Base-by-base conservation (phyloP, 1,140 invertebrate genomes). In the Drosophila bocki region DNA sequence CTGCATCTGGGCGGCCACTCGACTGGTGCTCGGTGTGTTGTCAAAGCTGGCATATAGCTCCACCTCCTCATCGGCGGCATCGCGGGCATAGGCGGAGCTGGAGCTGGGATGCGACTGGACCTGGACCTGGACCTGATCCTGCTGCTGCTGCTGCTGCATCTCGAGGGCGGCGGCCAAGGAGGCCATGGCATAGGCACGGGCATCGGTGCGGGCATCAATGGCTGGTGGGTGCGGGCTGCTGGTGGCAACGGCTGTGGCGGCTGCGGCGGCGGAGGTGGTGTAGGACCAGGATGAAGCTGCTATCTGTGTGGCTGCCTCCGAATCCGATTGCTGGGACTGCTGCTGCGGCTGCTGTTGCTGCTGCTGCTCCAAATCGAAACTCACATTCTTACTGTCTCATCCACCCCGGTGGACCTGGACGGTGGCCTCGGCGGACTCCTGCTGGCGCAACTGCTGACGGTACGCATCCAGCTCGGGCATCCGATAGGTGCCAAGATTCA, bases 401-500 rank as follows among this genome's bases (percentile, higher is more conserved):
- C 91, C 91, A 92, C 91, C 91, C 86, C 91, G 83, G 74, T 92
- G 91, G 65, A 92, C 91, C 68, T 92, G 92, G 56, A 92, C 87
- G 68, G 75, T 91, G 61, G 94, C 96, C 96, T 93, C 97, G 95
- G 70, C 96, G 42, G 96, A 97, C 93, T 98, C 97, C 93, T 98
- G 97, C 93, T 97, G 97, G 91, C 97, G 95, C 86, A 98, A 94
- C 82, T 96, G 95, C 92, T 96, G 96, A 78, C 97, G 96, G 92
- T 97, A 98, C 67, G 96, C 97, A 93, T 98, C 96, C 74, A 98
- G 93, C 87, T 98, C 97, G 87, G 98, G 96, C 86, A 98, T 97
- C 37, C 97, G 94, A 93, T 98, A 98, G 94, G 98, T 98, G 29
- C 98, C 98, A 1, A 97, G 96, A 92, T 98, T 98, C 37, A 97